These are phyloP conservation scores for Drosophila incognita DNA, from an alignment of 2,888 invertebrate genomes.

Conservation along the genomic window DNA sequence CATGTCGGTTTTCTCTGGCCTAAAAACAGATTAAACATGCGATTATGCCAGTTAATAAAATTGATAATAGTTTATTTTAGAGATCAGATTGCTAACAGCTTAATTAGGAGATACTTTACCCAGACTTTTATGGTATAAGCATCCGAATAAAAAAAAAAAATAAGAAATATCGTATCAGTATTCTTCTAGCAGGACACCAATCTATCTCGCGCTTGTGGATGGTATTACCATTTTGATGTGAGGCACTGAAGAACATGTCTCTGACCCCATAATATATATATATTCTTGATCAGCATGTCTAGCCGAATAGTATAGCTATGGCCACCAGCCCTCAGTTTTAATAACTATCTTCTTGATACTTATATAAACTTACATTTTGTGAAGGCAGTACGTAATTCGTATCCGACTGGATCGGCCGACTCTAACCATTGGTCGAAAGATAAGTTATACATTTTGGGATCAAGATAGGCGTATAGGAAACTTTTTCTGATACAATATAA, in stretches of 20 bases:
- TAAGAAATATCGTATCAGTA: background rate
- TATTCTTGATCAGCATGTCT: background rate
- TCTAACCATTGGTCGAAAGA: background rate
- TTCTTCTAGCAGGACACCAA: background rate
- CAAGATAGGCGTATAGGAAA: background rate
- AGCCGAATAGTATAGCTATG: background rate
- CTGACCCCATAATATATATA: background rate
- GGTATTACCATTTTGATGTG: background rate
- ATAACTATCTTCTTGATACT: background rate
- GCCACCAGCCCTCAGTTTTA: background rate
- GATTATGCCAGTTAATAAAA: background rate
- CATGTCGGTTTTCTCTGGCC: constrained; percentile 95
- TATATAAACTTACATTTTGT: background rate
- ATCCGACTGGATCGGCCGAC: background rate
- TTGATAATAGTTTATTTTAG: no score
- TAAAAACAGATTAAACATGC: constrained; percentile 74
- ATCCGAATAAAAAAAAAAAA: background rate
- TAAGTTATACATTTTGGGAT: background rate
- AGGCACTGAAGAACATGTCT: background rate
- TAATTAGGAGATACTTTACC: background rate
- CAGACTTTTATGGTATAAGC: background rate
- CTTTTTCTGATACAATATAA: background rate
- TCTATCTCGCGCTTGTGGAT: background rate
- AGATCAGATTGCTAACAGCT: background rate
- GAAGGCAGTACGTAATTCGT: background rate